These are phyloP conservation scores for Iguana delicatissima DNA, from an alignment of 2,797 vertebrate genomes.

Conservation along the genomic window DNA sequence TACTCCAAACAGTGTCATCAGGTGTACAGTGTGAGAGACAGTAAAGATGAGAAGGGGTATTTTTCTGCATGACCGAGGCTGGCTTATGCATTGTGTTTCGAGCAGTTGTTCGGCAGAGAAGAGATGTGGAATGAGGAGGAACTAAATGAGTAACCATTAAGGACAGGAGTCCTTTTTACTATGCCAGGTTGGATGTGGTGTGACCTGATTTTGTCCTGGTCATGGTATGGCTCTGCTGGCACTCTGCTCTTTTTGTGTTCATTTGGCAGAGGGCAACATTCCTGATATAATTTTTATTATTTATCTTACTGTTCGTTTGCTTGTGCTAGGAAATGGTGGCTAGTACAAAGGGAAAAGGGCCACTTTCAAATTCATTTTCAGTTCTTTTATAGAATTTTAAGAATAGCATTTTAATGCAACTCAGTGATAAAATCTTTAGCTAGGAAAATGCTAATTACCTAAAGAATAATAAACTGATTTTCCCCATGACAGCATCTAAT, in stretches of 20 bases:
- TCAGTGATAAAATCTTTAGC: slow-evolving; percentile 7
- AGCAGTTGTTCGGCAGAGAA: too few relatives aligned
- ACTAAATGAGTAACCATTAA: not conserved
- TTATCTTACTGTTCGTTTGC: not conserved
- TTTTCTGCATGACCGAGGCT: too few relatives aligned
- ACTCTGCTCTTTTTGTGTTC: not conserved
- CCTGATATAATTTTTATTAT: not conserved
- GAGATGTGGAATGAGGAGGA: too few relatives aligned
- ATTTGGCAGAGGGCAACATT: not conserved
- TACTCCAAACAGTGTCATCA: too few relatives aligned
- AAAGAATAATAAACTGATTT: slow-evolving; percentile 6
- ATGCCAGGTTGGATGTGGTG: not conserved
- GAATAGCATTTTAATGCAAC: not conserved
- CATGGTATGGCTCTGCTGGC: not conserved
- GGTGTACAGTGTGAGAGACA: too few relatives aligned
- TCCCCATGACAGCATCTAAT: not conserved
- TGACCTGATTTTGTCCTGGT: not conserved
- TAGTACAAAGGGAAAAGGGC: not conserved
- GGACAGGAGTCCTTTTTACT: not conserved
- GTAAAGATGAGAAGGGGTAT: too few relatives aligned
- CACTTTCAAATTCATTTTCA: slow-evolving; percentile 6
- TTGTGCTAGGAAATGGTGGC: not conserved
- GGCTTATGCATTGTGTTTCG: too few relatives aligned
- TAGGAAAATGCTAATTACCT: slow-evolving; percentile 8
- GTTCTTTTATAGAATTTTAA: slow-evolving; percentile 10